phyloP scores from a whole-genome alignment of 2,797 vertebrate genomes.

The Melanogrammus aeglefinus region DNA sequence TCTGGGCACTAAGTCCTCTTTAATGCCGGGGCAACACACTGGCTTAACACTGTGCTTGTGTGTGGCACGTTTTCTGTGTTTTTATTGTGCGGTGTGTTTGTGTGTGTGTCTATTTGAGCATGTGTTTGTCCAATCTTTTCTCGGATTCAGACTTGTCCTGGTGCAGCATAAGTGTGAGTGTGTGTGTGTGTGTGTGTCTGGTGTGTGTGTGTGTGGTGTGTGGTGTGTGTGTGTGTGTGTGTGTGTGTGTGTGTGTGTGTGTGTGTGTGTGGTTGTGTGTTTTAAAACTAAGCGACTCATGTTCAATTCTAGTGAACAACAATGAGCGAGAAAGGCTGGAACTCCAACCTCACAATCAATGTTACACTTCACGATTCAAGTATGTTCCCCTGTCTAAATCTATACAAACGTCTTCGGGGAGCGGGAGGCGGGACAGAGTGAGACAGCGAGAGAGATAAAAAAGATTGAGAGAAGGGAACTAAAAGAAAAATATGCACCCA shows the following conservation, averaged over 20 bases:
- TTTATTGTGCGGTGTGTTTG: neutral
- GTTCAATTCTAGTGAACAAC: too few species aligned
- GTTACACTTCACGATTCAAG: too few species aligned
- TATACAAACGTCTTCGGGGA: too few species aligned
- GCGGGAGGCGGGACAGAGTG: neutral
- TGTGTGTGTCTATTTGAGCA: conserved; percentile 7
- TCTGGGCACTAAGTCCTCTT: conserved; percentile 55
- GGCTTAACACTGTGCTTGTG: conserved; percentile 41
- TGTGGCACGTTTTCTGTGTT: conserved; percentile 9
- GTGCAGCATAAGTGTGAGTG: neutral
- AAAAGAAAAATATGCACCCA: too few species aligned
- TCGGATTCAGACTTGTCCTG: neutral
- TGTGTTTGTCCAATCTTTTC: neutral
- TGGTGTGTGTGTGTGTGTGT: too few species aligned
- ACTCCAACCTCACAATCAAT: too few species aligned
- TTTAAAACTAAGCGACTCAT: too few species aligned
- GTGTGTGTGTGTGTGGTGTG: too few species aligned
- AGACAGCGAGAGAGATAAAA: neutral
- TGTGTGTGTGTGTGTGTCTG: too few species aligned
- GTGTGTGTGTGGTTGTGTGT: neutral
- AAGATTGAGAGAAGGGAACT: too few species aligned
- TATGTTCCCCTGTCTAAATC: too few species aligned
- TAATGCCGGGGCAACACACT: conserved; percentile 52
- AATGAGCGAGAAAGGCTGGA: too few species aligned
- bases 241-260: neutral